Percentiles rank a stretch among this genome's conserved stretches.
Conservation (phyloP, 2,888 invertebrate species). For the Deroplatys truncata region DNA sequence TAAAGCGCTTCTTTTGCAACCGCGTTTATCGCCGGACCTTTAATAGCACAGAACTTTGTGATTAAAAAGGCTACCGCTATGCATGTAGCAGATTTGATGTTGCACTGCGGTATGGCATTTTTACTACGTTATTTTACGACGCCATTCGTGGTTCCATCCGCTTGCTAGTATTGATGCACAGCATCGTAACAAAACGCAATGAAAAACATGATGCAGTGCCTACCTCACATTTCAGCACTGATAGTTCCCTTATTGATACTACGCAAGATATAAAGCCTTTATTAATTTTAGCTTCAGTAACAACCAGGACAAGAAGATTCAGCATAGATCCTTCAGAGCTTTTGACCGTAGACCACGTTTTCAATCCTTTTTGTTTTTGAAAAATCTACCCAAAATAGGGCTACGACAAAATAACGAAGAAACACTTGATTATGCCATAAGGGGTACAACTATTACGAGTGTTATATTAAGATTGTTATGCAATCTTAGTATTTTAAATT, state of each 20-base stretch:
- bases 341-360: too few relatives aligned
- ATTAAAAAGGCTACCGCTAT: neutral
- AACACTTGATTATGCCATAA: too few relatives aligned
- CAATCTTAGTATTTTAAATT: too few relatives aligned
- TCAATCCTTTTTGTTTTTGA: too few relatives aligned
- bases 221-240: neutral
- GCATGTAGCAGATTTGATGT: neutral
- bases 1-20: neutral
- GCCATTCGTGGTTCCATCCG: neutral
- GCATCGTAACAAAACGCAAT: neutral
- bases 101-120: neutral
- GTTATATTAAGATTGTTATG: too few relatives aligned
- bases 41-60: neutral
- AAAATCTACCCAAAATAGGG: too few relatives aligned
- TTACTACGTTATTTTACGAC: neutral
- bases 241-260: neutral
- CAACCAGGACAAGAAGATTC: too few relatives aligned
- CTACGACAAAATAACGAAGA: too few relatives aligned
- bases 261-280: neutral
- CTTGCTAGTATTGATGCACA: neutral
- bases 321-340: too few relatives aligned
- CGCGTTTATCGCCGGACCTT: neutral
- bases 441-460: too few relatives aligned
- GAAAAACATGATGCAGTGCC: neutral
- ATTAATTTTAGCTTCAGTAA: neutral